phyloP scores from a whole-genome alignment of 35 echinoderm and acorn worm species.

The Patiria miniata region DNA sequence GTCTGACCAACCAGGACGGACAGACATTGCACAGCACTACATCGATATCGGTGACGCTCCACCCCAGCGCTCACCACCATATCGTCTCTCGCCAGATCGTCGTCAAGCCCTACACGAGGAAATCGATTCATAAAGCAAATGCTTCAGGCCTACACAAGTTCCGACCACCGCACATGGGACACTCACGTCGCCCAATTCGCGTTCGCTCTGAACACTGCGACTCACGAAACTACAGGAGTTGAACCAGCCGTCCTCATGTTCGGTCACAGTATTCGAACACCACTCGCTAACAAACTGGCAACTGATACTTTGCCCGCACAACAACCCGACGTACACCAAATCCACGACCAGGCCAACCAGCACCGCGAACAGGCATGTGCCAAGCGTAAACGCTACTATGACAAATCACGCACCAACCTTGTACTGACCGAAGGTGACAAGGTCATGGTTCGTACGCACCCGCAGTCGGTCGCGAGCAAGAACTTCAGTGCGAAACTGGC shows the following conservation, averaged over 20 bases:
- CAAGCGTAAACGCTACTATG: neutral
- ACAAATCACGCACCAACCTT: neutral
- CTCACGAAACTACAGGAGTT: too few relatives aligned
- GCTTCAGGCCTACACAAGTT: neutral
- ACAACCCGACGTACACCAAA: too few relatives aligned
- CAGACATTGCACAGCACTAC: conserved; percentile 15
- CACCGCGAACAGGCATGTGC: too few relatives aligned
- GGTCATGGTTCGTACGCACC: conserved; percentile 15
- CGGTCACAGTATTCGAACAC: too few relatives aligned
- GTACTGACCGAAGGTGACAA: neutral
- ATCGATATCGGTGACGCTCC: neutral
- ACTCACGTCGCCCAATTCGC: too few relatives aligned
- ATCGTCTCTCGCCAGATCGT: neutral
- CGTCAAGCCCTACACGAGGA: neutral
- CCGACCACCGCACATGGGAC: neutral
- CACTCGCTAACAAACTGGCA: too few relatives aligned
- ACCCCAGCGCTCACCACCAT: neutral
- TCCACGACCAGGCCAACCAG: too few relatives aligned
- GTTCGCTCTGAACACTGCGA: too few relatives aligned
- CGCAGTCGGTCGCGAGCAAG: conserved; percentile 17
- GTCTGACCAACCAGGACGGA: neutral
- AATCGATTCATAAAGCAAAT: too few relatives aligned
- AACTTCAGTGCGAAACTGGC: conserved; percentile 21
- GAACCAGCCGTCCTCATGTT: too few relatives aligned
- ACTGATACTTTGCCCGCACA: too few relatives aligned